These are phyloP conservation scores for Valencia hispanica DNA, from an alignment of 2,797 vertebrate genomes.

Conservation along the genomic window DNA sequence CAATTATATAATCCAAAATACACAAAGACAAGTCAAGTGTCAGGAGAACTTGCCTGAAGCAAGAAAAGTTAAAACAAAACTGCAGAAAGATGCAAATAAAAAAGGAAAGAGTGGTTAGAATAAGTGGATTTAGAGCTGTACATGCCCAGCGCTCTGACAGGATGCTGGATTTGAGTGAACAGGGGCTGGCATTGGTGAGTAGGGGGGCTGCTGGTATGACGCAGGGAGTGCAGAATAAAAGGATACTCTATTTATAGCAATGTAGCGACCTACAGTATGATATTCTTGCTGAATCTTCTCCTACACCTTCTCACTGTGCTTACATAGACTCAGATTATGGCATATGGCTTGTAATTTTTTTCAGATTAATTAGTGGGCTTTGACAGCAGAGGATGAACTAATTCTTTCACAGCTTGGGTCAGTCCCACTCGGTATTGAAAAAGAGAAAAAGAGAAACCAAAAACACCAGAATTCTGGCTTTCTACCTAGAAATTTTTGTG, in stretches of 20 bases:
- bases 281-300: conserved; percentile 44
- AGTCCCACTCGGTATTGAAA: not conserved
- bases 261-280: conserved; percentile 50
- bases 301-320: conserved; percentile 23
- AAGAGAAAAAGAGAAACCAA: not conserved
- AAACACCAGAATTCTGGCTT: not conserved
- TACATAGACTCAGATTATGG: conserved; percentile 17
- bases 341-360: conserved; percentile 15
- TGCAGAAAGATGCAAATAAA: not conserved
- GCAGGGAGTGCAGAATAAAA: conserved; percentile 64
- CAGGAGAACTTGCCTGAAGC: not conserved
- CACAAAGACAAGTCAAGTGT: conserved; percentile 4
- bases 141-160: conserved; percentile 20
- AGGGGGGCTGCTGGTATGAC: conserved; percentile 42
- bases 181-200: conserved; percentile 39
- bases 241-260: conserved; percentile 64
- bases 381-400: conserved; percentile 1
- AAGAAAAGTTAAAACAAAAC: conserved; percentile 5
- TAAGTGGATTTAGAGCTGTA: conserved; percentile 8
- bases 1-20: conserved; percentile 12
- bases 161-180: conserved; percentile 50
- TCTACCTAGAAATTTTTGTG: too few species aligned
- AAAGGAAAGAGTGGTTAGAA: conserved; percentile 1
- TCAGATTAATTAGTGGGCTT: conserved; percentile 21
- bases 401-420: conserved; percentile 1